Evolutionary conservation across 2,888 invertebrate species (phyloP).

Genomic region (Bombylius major): DNA sequence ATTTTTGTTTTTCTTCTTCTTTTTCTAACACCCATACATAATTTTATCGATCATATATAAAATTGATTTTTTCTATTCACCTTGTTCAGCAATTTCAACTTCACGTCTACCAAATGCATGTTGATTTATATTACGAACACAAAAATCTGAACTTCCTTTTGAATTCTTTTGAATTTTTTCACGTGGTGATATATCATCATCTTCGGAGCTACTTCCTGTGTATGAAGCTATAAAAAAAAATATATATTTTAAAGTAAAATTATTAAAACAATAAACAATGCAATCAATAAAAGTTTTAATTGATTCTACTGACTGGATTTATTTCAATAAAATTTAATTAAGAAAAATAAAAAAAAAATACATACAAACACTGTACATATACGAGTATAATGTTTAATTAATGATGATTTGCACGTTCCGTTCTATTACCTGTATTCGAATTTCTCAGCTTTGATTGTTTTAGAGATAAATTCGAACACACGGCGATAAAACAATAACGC

Average conservation of each 20-base stretch:
- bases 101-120: conserved; percentile 89
- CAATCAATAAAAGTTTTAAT: neutral
- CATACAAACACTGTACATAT: too few relatives aligned
- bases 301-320: too few relatives aligned
- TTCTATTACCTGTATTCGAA: too few relatives aligned
- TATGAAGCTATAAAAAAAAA: conserved; percentile 40
- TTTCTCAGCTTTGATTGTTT: too few relatives aligned
- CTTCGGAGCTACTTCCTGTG: conserved; percentile 77
- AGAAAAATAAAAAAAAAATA: too few relatives aligned
- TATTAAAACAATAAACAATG: neutral
- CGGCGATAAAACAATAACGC: too few relatives aligned
- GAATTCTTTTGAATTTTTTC: conserved; percentile 85
- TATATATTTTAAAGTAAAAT: neutral
- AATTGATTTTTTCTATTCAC: conserved; percentile 28
- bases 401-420: too few relatives aligned
- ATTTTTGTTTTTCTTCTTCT: too few relatives aligned
- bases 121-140: conserved; percentile 86
- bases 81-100: conserved; percentile 96
- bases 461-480: too few relatives aligned
- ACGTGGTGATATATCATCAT: conserved; percentile 84
- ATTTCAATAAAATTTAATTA: too few relatives aligned
- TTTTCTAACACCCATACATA: neutral
- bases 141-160: conserved; percentile 76
- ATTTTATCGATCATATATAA: neutral
- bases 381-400: too few relatives aligned